Evolutionary conservation across 2,888 invertebrate genomes (phyloP).

Genomic region (Deladenus siricidicola): DNA sequence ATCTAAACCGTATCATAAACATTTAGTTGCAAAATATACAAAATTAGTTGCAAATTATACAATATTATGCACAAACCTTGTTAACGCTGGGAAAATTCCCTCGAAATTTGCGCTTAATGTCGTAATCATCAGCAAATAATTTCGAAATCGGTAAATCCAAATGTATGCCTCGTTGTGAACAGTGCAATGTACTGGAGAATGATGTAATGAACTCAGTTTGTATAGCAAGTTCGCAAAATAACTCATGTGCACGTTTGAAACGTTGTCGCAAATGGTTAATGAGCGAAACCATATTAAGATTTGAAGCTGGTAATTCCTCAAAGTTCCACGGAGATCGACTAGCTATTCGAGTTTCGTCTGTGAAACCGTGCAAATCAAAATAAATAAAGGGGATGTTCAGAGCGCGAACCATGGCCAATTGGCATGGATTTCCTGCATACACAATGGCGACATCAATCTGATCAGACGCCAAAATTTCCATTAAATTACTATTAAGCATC

Average conservation of each 20-base stretch:
- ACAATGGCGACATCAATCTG: conserved; percentile 47
- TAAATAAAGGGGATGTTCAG: conserved; percentile 50
- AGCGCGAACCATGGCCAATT: conserved; percentile 45
- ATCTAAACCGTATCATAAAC: conserved; percentile 18
- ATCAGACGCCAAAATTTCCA: conserved; percentile 45
- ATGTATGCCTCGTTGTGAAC: conserved; percentile 5
- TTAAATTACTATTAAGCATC: conserved; percentile 49
- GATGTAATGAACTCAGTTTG: conserved; percentile 35
- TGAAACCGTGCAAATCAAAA: conserved; percentile 46
- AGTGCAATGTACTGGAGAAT: neutral
- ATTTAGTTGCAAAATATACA: neutral
- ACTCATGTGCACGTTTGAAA: conserved; percentile 23
- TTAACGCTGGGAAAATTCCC: conserved; percentile 29
- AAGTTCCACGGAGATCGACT: conserved; percentile 36
- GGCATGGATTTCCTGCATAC: conserved; percentile 50
- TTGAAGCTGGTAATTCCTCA: conserved; percentile 1
- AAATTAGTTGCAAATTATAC: neutral
- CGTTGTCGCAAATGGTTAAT: neutral
- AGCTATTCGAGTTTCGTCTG: conserved; percentile 49
- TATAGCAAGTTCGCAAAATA: conserved; percentile 36
- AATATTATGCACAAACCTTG: conserved; percentile 13
- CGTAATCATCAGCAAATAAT: conserved; percentile 46
- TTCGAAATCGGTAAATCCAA: conserved; percentile 44
- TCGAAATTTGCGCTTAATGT: conserved; percentile 43
- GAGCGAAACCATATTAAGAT: neutral